Percentiles rank a stretch among this genome's conserved stretches.
Evolutionary conservation across 2,888 invertebrate species (phyloP).

Genomic region (Drosophila flavopinicola): DNA sequence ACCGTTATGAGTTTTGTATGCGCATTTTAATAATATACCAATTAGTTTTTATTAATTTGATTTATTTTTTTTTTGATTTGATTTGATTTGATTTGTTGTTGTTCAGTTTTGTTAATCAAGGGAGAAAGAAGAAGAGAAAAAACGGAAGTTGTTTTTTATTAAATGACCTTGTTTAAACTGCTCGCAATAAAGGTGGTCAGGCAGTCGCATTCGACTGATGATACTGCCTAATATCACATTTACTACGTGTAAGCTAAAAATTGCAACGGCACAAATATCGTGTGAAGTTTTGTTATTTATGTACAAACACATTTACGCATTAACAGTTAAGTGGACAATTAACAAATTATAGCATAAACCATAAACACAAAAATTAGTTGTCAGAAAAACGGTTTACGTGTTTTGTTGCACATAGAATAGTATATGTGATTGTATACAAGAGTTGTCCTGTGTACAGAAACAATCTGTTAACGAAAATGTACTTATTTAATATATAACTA

Average conservation of each 20-base stretch:
- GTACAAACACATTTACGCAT: conserved; percentile 44
- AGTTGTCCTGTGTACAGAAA: not conserved
- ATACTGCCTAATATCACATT: conserved; percentile 29
- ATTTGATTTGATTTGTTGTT: conserved; percentile 52
- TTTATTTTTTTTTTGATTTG: conserved; percentile 38
- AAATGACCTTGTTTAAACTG: conserved; percentile 51
- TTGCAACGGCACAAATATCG: conserved; percentile 55
- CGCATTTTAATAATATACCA: conserved; percentile 34
- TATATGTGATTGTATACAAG: too few species aligned
- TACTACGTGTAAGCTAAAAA: conserved; percentile 28
- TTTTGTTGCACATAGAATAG: too few species aligned
- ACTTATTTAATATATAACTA: not conserved
- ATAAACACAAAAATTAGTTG: not conserved
- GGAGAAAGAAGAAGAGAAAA: conserved; percentile 84
- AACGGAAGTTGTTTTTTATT: conserved; percentile 79
- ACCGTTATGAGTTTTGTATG: conserved; percentile 48
- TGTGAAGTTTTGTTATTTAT: conserved; percentile 33
- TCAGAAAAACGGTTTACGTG: not conserved
- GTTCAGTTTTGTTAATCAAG: conserved; percentile 79
- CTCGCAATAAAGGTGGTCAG: conserved; percentile 40
- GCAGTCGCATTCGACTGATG: conserved; percentile 33
- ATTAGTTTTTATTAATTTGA: conserved; percentile 50
- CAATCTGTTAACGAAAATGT: not conserved
- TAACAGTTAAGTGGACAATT: conserved; percentile 16
- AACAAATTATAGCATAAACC: not conserved